Percentiles rank a stretch among this genome's conserved stretches.
phyloP scores from a whole-genome alignment of 2,113 vertebrate species.

The Coptodon rendalli region DNA sequence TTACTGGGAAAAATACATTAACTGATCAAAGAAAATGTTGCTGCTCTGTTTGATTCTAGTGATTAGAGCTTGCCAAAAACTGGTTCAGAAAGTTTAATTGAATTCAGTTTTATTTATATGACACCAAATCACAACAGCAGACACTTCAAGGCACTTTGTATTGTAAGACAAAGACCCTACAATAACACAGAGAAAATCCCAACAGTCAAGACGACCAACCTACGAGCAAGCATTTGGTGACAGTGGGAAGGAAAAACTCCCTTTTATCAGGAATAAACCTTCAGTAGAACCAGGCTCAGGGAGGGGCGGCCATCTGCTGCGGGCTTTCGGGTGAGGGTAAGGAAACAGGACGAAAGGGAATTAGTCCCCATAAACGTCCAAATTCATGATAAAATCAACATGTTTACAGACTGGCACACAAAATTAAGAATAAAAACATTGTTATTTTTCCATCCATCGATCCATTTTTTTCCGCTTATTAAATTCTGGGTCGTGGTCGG shows the following conservation, averaged over 20 bases:
- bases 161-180: fast-evolving
- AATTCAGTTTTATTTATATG: background rate
- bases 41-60: background rate
- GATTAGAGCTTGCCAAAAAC: background rate
- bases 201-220: background rate
- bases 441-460: background rate
- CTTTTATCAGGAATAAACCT: background rate
- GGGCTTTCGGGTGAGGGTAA: background rate
- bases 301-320: background rate
- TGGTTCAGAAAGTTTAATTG: background rate
- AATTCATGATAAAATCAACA: background rate
- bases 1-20: background rate
- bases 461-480: background rate
- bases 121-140: background rate
- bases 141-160: background rate
- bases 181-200: background rate
- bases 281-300: background rate
- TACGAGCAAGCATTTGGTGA: background rate
- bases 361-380: background rate
- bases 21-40: background rate
- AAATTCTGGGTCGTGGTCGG: background rate
- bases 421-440: background rate
- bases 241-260: background rate
- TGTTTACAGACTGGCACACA: background rate
- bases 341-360: background rate